A percentile compares a stretch with the other conserved stretches of the same genome.
Conservation (phyloP, 2,888 invertebrate genomes). For the Mellilla xanthometata region DNA sequence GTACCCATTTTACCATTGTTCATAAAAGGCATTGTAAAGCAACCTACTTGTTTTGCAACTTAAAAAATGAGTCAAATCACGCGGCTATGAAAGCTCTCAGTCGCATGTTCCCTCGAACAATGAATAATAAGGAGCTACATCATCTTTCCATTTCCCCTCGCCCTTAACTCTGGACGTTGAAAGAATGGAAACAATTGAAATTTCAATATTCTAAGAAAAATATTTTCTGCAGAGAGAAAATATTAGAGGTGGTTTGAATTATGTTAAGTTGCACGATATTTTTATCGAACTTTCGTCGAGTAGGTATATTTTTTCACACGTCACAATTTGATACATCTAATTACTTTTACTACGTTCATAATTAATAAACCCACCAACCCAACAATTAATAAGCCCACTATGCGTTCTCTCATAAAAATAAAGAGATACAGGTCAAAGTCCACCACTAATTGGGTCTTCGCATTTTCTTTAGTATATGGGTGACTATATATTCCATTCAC, state of each 20-base stretch:
- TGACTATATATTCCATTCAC: too few species aligned
- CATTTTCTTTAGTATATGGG: too few species aligned
- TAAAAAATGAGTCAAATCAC: constrained; percentile 77
- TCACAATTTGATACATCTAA: too few species aligned
- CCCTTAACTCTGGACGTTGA: constrained; percentile 50
- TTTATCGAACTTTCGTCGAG: too few species aligned
- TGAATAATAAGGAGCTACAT: constrained; percentile 77
- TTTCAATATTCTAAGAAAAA: constrained; percentile 72
- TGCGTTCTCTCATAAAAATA: too few species aligned
- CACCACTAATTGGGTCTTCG: too few species aligned
- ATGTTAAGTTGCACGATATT: constrained; percentile 3
- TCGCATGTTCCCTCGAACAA: constrained; percentile 56
- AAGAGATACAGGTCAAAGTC: too few species aligned
- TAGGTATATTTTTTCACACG: too few species aligned
- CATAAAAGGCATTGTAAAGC: constrained; percentile 3
- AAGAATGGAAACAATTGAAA: constrained; percentile 74
- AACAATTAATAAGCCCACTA: too few species aligned
- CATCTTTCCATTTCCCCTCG: constrained; percentile 73
- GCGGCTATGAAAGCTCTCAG: constrained; percentile 59
- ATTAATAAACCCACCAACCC: too few species aligned
- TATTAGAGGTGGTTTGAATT: constrained; percentile 46
- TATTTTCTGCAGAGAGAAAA: constrained; percentile 44
- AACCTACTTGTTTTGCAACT: constrained; percentile 61
- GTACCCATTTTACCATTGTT: background rate
- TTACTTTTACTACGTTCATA: too few species aligned